Base-by-base conservation (phyloP, 1,140 invertebrate genomes). In the Sinonovacula constricta region DNA sequence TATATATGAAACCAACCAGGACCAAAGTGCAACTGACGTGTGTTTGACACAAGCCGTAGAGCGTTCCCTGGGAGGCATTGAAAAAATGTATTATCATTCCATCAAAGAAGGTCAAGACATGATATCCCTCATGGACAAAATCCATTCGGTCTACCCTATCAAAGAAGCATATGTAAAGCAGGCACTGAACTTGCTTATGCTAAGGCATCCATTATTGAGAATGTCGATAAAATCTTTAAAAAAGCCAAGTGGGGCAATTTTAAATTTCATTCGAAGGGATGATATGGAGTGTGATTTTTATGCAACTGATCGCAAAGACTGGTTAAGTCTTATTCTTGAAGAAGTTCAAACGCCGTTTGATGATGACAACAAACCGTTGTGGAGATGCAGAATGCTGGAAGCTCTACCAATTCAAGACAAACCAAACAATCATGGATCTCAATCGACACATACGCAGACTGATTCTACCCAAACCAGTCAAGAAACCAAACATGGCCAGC, bases 21-120 rank as follows among this genome's bases (percentile, higher is more conserved):
- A n/a, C n/a, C n/a, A n/a, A n/a, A n/a, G n/a, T n/a, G n/a, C n/a
- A n/a, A n/a, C n/a, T n/a, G n/a, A n/a, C n/a, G n/a, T n/a, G n/a
- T n/a, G n/a, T n/a, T n/a, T n/a, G n/a, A n/a, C n/a, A n/a, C n/a
- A n/a, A n/a, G n/a, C n/a, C n/a, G n/a, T n/a, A n/a, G n/a, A n/a
- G n/a, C n/a, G n/a, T n/a, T n/a, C n/a, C n/a, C n/a, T 75, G 22
- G 71, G 71, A 2, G 71, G 60, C 12, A 75, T 75, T 30, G 71
- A 75, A 39, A 14, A 54, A 24, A 66, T 75, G 60, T 75, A 65
- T 26, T 51, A 65, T 30, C 57, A 51, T 10, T 53, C 60, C 22
- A 14, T 59, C 10, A 62, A 22, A 62, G 60, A 75, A 22, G 71
- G 71, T 33, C 34, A 57, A 2, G 71, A 75, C 5, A 66, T 54